phyloP scores from a whole-genome alignment of 2,113 vertebrate species.

The Hemicordylus capensis region DNA sequence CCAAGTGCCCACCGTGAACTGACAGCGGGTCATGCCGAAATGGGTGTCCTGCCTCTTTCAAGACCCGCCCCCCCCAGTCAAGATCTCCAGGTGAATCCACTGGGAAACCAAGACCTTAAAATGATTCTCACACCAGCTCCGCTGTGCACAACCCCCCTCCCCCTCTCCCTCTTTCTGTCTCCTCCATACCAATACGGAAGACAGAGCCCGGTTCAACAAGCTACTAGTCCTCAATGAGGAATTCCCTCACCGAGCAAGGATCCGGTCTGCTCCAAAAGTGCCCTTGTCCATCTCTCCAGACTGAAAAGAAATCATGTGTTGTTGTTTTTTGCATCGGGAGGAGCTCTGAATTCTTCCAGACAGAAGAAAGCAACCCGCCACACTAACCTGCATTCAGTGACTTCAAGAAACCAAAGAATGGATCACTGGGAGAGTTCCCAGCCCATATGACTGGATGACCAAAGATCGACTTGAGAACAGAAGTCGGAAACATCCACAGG shows the following conservation, averaged over 20 bases:
- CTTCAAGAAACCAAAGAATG: conserved; percentile 59
- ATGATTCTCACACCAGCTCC: conserved; percentile 1
- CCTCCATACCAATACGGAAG: conserved; percentile 42
- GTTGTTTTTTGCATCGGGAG: conserved; percentile 39
- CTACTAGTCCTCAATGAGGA: conserved; percentile 52
- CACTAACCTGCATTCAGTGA: conserved; percentile 61
- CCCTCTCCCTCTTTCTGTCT: conserved; percentile 5
- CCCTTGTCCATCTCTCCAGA: conserved; percentile 59
- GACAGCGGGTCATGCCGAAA: conserved; percentile 30
- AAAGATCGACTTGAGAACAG: conserved; percentile 35
- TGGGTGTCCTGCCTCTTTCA: conserved; percentile 18
- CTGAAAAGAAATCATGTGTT: conserved; percentile 54
- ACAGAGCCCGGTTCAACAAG: conserved; percentile 45
- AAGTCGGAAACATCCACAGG: background rate
- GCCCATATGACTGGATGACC: conserved; percentile 43
- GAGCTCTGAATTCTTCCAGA: conserved; percentile 51
- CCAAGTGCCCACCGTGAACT: conserved; percentile 85
- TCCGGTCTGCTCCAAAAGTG: background rate
- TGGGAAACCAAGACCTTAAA: background rate
- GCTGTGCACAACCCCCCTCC: background rate
- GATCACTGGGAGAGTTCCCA: conserved; percentile 47
- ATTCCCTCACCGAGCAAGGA: conserved; percentile 48
- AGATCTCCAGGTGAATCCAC: background rate
- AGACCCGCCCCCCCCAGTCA: rapidly evolving
- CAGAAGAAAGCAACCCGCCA: conserved; percentile 59